Evolutionary conservation across 1,140 invertebrate species (phyloP).

Genomic region (Camponotus floridanus): DNA sequence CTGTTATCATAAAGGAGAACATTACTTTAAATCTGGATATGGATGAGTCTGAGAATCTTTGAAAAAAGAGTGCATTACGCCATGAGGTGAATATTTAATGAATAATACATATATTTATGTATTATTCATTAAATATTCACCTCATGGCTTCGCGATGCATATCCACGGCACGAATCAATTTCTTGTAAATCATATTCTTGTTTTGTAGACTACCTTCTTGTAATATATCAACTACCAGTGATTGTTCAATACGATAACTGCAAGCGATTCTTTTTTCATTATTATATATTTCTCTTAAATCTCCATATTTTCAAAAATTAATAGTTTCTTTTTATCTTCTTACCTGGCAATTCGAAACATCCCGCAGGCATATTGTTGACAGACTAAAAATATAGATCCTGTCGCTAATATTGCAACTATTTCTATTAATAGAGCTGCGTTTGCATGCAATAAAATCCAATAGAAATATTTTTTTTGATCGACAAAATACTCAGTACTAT

Average conservation of each 20-base stretch:
- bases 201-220: too few relatives aligned
- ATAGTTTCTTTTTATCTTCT: background rate
- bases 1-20: background rate
- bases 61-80: background rate
- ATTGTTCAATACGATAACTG: conserved; percentile 17
- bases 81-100: too few relatives aligned
- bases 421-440: background rate
- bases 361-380: background rate
- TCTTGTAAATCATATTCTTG: background rate
- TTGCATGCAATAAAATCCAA: background rate
- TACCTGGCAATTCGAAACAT: conserved; percentile 37
- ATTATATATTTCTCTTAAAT: background rate
- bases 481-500: background rate
- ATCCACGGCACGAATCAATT: too few relatives aligned
- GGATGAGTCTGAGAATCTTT: background rate
- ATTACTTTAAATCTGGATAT: background rate
- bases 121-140: background rate
- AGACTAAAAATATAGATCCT: background rate
- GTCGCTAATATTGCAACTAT: too few relatives aligned
- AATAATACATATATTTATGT: background rate
- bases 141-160: conserved; percentile 4
- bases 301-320: background rate
- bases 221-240: background rate
- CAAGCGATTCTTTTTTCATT: background rate
- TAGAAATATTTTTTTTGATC: background rate